These are phyloP conservation scores for Rhyacichthys aspro DNA, from an alignment of 2,797 vertebrate genomes.

Conservation along the genomic window DNA sequence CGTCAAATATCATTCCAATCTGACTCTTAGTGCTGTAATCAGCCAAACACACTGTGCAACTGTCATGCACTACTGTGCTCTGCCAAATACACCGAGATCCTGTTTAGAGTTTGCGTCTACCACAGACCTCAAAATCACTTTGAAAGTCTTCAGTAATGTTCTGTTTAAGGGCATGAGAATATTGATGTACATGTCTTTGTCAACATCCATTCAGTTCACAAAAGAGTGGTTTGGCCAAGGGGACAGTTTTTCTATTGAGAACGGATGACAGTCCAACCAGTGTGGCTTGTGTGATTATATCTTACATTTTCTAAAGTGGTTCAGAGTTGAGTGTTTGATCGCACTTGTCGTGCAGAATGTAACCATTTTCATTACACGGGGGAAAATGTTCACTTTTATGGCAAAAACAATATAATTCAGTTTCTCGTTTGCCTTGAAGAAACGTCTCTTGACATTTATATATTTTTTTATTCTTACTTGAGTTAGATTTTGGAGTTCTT, in stretches of 20 bases:
- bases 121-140: constrained; percentile 74
- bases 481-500: constrained; percentile 68
- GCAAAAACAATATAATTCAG: constrained; percentile 70
- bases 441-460: constrained; percentile 70
- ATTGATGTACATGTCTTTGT: constrained; percentile 80
- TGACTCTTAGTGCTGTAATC: constrained; percentile 55
- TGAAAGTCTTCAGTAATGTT: constrained; percentile 70
- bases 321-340: constrained; percentile 77
- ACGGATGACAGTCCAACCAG: constrained; percentile 76
- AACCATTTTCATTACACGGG: constrained; percentile 72
- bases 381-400: constrained; percentile 73
- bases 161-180: constrained; percentile 63
- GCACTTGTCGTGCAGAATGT: constrained; percentile 74
- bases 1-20: constrained; percentile 44
- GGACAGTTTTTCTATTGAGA: constrained; percentile 73
- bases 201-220: constrained; percentile 74
- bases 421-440: constrained; percentile 75
- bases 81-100: constrained; percentile 64
- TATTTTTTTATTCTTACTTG: constrained; percentile 60
- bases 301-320: constrained; percentile 73
- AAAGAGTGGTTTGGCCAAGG: constrained; percentile 74
- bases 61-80: constrained; percentile 47
- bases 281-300: constrained; percentile 72
- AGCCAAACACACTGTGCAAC: constrained; percentile 52
- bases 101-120: constrained; percentile 74